phyloP scores from a whole-genome alignment of 1,140 invertebrate genomes.

The Pogonomyrmex barbatus region DNA sequence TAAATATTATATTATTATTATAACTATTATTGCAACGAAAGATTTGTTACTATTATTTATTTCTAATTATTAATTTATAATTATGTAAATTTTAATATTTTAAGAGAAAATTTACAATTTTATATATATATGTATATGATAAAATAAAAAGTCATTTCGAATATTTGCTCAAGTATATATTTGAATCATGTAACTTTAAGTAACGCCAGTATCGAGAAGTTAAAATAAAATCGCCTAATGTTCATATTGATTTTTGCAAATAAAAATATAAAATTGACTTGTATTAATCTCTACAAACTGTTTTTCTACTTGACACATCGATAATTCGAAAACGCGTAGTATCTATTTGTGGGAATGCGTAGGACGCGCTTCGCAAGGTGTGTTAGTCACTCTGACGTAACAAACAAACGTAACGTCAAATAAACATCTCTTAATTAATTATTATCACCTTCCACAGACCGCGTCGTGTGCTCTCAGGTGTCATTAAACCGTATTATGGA shows the following conservation, averaged over 20 bases:
- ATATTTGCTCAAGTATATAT: neutral
- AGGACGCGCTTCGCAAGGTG: neutral
- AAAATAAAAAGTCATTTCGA: neutral
- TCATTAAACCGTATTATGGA: constrained; percentile 31
- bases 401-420: neutral
- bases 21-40: neutral
- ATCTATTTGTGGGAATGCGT: neutral
- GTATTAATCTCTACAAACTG: constrained; percentile 17
- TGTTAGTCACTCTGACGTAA: constrained; percentile 25
- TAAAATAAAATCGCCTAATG: neutral
- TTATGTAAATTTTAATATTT: neutral
- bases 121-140: neutral
- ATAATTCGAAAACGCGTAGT: constrained; percentile 28
- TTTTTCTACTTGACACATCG: neutral
- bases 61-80: constrained; percentile 4
- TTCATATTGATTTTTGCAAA: constrained; percentile 8
- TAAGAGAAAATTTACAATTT: neutral
- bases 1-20: constrained; percentile 6
- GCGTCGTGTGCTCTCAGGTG: neutral
- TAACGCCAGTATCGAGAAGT: neutral
- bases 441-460: constrained; percentile 31
- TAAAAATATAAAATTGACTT: constrained; percentile 14
- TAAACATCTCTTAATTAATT: constrained; percentile 51
- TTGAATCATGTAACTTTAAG: neutral
- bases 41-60: constrained; percentile 16